Evolutionary conservation across 2,797 vertebrate genomes (phyloP).

Genomic region (Limosa lapponica): DNA sequence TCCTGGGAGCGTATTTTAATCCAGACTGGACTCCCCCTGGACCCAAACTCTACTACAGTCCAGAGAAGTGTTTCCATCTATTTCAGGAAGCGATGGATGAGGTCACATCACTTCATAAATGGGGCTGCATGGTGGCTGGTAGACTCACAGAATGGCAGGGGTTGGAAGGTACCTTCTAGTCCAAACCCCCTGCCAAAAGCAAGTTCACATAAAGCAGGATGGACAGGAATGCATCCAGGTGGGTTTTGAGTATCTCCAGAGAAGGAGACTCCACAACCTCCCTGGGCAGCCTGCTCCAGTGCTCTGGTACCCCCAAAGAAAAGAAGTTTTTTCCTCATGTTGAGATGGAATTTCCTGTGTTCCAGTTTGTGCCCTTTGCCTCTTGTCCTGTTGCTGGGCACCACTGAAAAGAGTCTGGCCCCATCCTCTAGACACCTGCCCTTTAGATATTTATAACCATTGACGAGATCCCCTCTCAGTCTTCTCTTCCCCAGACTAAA

Average conservation of each 20-base stretch:
- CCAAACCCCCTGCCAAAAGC: background rate
- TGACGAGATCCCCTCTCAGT: background rate
- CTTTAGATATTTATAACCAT: background rate
- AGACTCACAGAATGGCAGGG: background rate
- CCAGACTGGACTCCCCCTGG: background rate
- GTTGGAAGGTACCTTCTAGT: background rate
- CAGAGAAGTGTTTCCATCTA: background rate
- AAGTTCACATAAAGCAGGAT: background rate
- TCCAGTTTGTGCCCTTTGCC: background rate
- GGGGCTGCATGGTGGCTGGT: accelerated
- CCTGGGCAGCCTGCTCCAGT: background rate
- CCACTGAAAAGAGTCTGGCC: background rate
- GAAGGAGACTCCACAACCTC: background rate
- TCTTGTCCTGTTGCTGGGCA: background rate
- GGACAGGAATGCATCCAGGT: too few species aligned
- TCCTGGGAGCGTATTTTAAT: background rate
- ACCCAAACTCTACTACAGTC: background rate
- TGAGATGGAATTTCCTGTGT: background rate
- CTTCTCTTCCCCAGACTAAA: background rate
- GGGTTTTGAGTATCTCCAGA: background rate
- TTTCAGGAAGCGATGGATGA: background rate
- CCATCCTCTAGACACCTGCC: background rate
- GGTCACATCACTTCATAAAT: accelerated
- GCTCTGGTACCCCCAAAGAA: background rate
- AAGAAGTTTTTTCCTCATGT: background rate